phyloP scores from a whole-genome alignment of 1,140 invertebrate genomes.

The Papilio glaucus region DNA sequence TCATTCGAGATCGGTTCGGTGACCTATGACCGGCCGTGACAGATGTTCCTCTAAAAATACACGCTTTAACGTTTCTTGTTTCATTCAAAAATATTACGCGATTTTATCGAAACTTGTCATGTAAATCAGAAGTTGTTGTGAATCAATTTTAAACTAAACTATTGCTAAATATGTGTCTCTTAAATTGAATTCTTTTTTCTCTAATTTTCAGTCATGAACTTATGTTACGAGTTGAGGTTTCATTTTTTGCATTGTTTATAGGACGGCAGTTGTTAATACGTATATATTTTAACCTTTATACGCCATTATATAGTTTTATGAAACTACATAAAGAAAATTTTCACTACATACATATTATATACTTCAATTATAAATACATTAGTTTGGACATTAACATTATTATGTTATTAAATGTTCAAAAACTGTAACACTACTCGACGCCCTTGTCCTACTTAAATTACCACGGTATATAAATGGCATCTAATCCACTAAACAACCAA shows the following conservation, averaged over 20 bases:
- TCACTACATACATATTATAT: too few species aligned
- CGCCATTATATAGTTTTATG: too few species aligned
- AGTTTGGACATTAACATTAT: not conserved
- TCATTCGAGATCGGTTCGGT: constrained; percentile 14
- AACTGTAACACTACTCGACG: not conserved
- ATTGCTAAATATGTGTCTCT: too few species aligned
- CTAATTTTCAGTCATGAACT: too few species aligned
- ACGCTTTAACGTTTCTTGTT: not conserved
- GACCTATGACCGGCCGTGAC: constrained; percentile 28
- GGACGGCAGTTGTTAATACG: too few species aligned
- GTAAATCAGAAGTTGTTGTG: not conserved
- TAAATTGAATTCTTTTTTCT: too few species aligned
- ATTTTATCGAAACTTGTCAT: not conserved
- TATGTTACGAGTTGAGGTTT: too few species aligned
- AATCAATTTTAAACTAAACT: too few species aligned
- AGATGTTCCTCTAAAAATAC: not conserved
- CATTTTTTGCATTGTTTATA: too few species aligned
- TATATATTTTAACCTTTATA: too few species aligned
- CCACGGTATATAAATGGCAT: not conserved
- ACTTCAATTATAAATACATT: not conserved
- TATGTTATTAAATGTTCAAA: not conserved
- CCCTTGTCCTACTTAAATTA: not conserved
- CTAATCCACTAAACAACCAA: not conserved
- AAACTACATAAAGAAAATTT: too few species aligned
- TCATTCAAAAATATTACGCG: constrained; percentile 2